Evolutionary conservation across 2,797 vertebrate species (phyloP).

Genomic region (Phalloptychus januarius): DNA sequence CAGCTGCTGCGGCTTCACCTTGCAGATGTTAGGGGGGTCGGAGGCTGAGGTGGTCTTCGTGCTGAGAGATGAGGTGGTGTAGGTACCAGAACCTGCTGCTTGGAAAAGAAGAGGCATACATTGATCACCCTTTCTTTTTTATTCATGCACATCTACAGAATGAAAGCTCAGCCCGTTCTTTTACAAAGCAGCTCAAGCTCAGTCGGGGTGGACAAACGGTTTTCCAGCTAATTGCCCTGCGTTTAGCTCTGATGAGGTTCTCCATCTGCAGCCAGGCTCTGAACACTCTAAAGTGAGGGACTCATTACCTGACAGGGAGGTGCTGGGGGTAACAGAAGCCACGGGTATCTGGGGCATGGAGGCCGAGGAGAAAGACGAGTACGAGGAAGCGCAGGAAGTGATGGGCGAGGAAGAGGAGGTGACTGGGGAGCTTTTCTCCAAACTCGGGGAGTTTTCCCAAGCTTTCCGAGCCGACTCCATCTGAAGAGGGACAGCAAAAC

Average conservation of each 20-base stretch:
- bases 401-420: constrained; percentile 92
- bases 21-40: constrained; percentile 98
- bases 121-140: neutral
- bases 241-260: neutral
- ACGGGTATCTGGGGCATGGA: constrained; percentile 96
- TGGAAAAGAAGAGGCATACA: neutral
- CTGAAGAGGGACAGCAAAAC: constrained; percentile 66
- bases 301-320: constrained; percentile 89
- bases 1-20: constrained; percentile 97
- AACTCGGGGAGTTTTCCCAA: constrained; percentile 97
- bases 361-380: constrained; percentile 94
- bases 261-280: neutral
- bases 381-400: constrained; percentile 84
- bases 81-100: constrained; percentile 89
- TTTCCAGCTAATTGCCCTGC: too few species aligned
- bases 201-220: neutral
- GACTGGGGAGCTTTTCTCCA: constrained; percentile 94
- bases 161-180: neutral
- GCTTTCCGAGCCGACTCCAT: constrained; percentile 99
- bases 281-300: neutral
- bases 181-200: neutral
- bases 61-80: constrained; percentile 95
- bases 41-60: constrained; percentile 96
- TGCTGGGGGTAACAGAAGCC: constrained; percentile 96
- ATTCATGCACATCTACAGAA: neutral